phyloP scores from a whole-genome alignment of 2,797 vertebrate species.

The Chlorospingus flavigularis region DNA sequence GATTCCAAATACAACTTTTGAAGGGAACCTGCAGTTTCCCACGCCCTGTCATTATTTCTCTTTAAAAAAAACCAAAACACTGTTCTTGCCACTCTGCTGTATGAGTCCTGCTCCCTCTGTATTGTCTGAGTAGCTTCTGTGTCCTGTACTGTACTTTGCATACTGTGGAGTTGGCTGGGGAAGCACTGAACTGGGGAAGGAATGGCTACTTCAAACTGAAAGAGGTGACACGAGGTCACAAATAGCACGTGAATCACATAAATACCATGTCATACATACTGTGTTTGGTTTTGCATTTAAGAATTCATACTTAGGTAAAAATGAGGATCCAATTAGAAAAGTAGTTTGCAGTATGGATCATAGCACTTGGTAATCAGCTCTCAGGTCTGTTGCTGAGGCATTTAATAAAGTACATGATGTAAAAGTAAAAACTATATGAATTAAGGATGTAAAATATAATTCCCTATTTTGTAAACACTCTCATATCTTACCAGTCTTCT shows the following conservation, averaged over 20 bases:
- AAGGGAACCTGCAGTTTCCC: neutral
- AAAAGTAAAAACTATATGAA: neutral
- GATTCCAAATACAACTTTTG: neutral
- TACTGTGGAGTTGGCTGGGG: neutral
- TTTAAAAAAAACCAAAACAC: fast-evolving
- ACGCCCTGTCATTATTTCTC: neutral
- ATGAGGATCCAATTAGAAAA: neutral
- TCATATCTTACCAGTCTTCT: neutral
- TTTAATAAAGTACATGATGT: neutral
- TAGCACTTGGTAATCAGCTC: neutral
- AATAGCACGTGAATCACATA: neutral
- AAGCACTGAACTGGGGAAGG: neutral
- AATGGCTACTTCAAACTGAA: neutral
- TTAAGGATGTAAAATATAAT: neutral
- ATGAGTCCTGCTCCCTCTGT: neutral
- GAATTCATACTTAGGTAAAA: neutral
- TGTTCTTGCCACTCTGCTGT: neutral
- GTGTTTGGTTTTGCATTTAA: neutral
- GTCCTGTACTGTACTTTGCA: neutral
- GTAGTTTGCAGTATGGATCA: neutral
- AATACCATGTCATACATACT: too few relatives aligned
- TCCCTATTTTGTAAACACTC: neutral
- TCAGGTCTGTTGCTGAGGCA: neutral
- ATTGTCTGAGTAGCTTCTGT: neutral
- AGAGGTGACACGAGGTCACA: neutral